Evolutionary conservation across 2,113 vertebrate genomes (phyloP), one percentile per base, ranked within the genome.

Genomic region (Pedetes capensis): DNA sequence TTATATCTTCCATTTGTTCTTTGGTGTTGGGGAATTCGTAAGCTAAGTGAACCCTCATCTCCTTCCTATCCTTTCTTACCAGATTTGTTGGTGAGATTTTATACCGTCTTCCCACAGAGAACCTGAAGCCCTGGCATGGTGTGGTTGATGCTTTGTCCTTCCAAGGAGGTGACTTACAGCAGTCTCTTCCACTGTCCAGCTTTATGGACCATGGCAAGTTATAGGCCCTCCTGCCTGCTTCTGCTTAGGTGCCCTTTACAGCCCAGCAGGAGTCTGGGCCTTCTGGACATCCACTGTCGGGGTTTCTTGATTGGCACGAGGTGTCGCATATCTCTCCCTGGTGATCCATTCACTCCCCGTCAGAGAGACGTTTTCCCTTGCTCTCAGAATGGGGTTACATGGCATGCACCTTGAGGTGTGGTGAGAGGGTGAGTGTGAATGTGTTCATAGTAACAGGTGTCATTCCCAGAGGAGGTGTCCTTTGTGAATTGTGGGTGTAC

Each of bases 401-500:
- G 0, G 6, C 6, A 34, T 1, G 1, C 0, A 5, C 0, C 29
- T 0, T 2, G 47, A 6, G 37, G 76, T 8, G 25, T 2, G 0
- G 3, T 6, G 4, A 57, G 64, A 72, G 9, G 42, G 72, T 61
- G 34, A 51, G 59, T 13, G 37, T 47, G 71, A 7, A 14, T 12
- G 80, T 39, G 2, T 0, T 0, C 20, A 2, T 66, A 18, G 66
- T 63, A 94, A 53, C 96, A 76, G 92, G 96, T 72, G 5, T 3
- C 1, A 1, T 49, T 96, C 96, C 95, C 95, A 0, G 0, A 89
- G 97, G 97, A 97, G 96, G 94, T 97, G 91, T 96, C 66, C 5
- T 97, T 93, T 84, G 49, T 97, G 97, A 98, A 98, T 98, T 87
- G 51, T 25, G 51, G 72, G 81, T 80, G 32, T 4, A 5, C 20